Conservation (phyloP, 2,888 invertebrate species). For the Amphipyra berbera region DNA sequence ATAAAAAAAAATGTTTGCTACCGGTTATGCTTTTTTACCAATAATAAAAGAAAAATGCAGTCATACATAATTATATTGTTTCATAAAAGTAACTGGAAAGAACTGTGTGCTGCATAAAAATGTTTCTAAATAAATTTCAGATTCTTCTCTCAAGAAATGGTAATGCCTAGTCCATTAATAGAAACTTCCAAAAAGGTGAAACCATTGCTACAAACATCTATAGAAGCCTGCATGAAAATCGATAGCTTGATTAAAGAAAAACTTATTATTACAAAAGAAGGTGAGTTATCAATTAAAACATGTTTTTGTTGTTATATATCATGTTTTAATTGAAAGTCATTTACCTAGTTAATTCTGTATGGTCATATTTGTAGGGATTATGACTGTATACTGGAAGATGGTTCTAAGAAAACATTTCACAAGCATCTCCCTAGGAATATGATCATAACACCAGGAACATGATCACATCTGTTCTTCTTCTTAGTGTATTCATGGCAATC, state of each 20-base stretch:
- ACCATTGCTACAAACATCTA: constrained; percentile 70
- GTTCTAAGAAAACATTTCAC: no score
- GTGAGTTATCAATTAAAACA: constrained; percentile 64
- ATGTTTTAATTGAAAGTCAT: constrained; percentile 13
- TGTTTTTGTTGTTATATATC: constrained; percentile 4
- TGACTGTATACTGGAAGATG: no score
- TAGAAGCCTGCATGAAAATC: constrained; percentile 69
- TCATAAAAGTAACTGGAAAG: background rate
- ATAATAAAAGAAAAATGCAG: no score
- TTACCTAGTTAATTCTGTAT: no score
- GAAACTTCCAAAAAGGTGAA: constrained; percentile 83
- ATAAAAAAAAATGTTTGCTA: no score
- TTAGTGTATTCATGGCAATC: no score
- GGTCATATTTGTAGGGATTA: no score
- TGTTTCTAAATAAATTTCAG: constrained; percentile 64
- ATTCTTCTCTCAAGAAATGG: constrained; percentile 90
- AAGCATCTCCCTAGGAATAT: no score
- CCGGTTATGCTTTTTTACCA: no score
- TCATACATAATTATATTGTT: no score
- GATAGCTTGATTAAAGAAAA: constrained; percentile 69
- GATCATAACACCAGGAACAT: no score
- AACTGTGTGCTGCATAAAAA: background rate
- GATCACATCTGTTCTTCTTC: no score
- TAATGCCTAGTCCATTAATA: constrained; percentile 89
- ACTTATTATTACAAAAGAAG: constrained; percentile 72